Conservation (phyloP, 1,140 invertebrate genomes). For the Neotoxoptera formosana region DNA sequence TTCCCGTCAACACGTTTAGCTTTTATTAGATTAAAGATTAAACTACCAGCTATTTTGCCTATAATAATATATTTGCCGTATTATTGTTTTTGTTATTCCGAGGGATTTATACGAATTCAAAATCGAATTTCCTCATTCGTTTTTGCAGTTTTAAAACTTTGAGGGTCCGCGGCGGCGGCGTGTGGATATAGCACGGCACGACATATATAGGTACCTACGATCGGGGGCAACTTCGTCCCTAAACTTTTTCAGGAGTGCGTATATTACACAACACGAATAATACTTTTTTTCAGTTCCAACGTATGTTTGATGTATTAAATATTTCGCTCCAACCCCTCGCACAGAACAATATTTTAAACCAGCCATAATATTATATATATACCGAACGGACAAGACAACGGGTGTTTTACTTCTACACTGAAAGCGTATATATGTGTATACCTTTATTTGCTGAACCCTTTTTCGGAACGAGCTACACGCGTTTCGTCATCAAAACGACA, state of each 20-base stretch:
- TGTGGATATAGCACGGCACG: not conserved
- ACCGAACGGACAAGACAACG: not conserved
- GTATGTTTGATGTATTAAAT: conserved; percentile 2
- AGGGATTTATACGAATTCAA: not conserved
- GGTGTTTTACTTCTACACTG: not conserved
- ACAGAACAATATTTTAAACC: not conserved
- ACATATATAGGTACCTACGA: too few species aligned
- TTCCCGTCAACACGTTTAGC: conserved; percentile 15
- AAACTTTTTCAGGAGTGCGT: not conserved
- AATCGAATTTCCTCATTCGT: not conserved
- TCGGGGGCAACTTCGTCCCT: not conserved
- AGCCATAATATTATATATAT: not conserved
- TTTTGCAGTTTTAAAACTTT: not conserved
- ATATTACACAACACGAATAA: not conserved
- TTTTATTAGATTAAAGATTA: conserved; percentile 37
- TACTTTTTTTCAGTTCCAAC: not conserved
- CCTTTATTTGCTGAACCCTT: not conserved
- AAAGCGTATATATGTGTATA: not conserved
- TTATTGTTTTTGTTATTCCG: conserved; percentile 24
- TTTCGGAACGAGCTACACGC: not conserved
- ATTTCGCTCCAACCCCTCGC: not conserved
- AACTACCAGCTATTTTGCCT: not conserved
- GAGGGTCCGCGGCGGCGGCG: not conserved
- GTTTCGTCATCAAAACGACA: conserved; percentile 5
- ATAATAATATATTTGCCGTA: not conserved